These are phyloP conservation scores for Hephaestus fuliginosus DNA, from an alignment of 2,797 vertebrate species.

Conservation along the genomic window DNA sequence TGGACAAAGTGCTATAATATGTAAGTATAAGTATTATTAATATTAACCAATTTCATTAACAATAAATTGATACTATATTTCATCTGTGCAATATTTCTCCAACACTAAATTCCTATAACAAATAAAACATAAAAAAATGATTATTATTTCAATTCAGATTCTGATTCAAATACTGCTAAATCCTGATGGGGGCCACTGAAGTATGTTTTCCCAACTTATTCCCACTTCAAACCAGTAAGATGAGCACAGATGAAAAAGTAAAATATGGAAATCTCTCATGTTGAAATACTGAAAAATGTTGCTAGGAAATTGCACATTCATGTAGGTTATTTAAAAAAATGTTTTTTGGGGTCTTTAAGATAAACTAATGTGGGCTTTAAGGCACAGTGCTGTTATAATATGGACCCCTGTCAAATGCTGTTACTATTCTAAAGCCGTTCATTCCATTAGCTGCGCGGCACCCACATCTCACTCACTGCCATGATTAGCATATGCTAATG, in stretches of 20 bases:
- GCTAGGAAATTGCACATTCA: not conserved
- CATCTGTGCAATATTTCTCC: not conserved
- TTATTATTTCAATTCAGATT: too few relatives aligned
- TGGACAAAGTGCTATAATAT: not conserved
- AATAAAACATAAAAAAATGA: not conserved
- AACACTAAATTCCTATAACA: not conserved
- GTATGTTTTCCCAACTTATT: too few relatives aligned
- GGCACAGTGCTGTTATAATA: not conserved
- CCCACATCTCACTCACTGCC: conserved; percentile 31
- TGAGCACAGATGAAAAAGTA: too few relatives aligned
- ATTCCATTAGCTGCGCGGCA: conserved; percentile 13
- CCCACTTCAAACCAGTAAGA: not conserved
- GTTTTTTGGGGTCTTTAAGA: too few relatives aligned
- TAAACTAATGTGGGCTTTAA: conserved; percentile 12
- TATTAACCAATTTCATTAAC: not conserved
- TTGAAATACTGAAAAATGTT: not conserved
- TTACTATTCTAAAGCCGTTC: conserved; percentile 21
- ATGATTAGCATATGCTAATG: conserved; percentile 72
- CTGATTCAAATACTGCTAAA: not conserved
- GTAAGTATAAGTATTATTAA: not conserved
- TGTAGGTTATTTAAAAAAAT: not conserved
- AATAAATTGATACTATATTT: not conserved
- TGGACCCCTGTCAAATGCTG: conserved; percentile 1
- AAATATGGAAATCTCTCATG: not conserved
- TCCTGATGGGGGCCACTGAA: too few relatives aligned